Evolutionary conservation across 2,797 vertebrate species (phyloP), one percentile per base, ranked within the genome.

Genomic region (Rhinoraja longicauda): DNA sequence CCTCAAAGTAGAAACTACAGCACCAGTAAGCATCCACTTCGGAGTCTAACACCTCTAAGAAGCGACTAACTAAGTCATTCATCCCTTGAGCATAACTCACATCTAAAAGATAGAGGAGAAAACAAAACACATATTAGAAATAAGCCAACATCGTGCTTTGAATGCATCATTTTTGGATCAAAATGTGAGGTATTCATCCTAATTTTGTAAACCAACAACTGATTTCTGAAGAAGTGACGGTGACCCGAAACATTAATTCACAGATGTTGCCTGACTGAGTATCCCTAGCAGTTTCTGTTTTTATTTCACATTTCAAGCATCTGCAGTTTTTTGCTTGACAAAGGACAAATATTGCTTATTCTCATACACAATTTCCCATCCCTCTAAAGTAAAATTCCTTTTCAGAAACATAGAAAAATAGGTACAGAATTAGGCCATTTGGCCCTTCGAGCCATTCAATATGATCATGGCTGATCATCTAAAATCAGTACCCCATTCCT

Each of bases 1-100:
- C 97, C 78, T 97, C 97, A 96, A 98, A 97, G 94, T 96, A 97
- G 94, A 95, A 95, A n/a, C 95, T 96, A 94, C 97, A 97, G 94
- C 96, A 97, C 97, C 97, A 97, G 94, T 96, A 97, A 24, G 97
- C 95, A 93, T 96, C 97, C 0, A 96, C 96, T 94, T 97, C 97
- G 3, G 96, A 97, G 94, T 97, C 95, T 24, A 97, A 93, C 9
- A 96, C 97, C 94, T 97, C 97, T 93, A 97, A 94, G 94, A 97
- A 96, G 1, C 97, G 96, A 94, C 96, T 97, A 94, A 96, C 97
- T 93, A 97, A 95, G 94, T 97, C 97, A 93, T 96, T 96, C 96
- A 97, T 97, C 36, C 97, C 96, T 93, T 97, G 96, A 86, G 96
- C 96, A 75, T 97, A 97, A 93, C 96, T 96, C 2, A 97, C 96